Evolutionary conservation across 2,113 vertebrate genomes (phyloP), one percentile per base, ranked within the genome.

Genomic region (Antennarius striatus): DNA sequence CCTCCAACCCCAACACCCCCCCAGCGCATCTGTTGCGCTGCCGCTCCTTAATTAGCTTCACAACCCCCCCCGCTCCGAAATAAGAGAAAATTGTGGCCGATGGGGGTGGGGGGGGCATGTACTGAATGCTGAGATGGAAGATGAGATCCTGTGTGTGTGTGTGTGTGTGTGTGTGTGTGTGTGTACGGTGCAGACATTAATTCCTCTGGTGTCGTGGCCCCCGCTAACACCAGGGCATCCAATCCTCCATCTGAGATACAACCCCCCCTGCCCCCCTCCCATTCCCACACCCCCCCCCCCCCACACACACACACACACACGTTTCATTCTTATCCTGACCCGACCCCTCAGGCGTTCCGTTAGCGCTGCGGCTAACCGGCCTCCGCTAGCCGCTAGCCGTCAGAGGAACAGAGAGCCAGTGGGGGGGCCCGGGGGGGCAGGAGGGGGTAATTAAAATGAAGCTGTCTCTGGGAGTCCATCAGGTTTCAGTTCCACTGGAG

Each of bases 401-500:
- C 63, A 3, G 61, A 73, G 71, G 55, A 62, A 71, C 30, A 58
- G 30, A 55, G 43, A 39, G 77, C 4, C 22, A 1, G 22, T 22
- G 22, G 22, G 22, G 22, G 81, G 77, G 84, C 80, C 1, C 2
- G 22, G 22, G 22, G 22, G 81, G 77, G 84, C 80, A 68, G 80
- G 84, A 2, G 22, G 22, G 22, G 22, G 22, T 84, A 86, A 90
- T 85, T 89, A 88, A 89, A 74, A 75, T 62, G 64, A 80, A 86
- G 83, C 78, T 71, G 75, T 85, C 88, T 86, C 75, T 81, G 80
- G 82, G 82, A 90, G 86, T 84, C 83, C 84, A 85, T 73, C 79
- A 83, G 89, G 85, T 88, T 87, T 87, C 84, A 86, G 86, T 88
- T 91, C 82, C 82, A 75, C 83, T 88, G 72, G 78, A 85, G 82